Base-by-base conservation (phyloP, 2,113 vertebrate genomes). In the Vidua macroura region DNA sequence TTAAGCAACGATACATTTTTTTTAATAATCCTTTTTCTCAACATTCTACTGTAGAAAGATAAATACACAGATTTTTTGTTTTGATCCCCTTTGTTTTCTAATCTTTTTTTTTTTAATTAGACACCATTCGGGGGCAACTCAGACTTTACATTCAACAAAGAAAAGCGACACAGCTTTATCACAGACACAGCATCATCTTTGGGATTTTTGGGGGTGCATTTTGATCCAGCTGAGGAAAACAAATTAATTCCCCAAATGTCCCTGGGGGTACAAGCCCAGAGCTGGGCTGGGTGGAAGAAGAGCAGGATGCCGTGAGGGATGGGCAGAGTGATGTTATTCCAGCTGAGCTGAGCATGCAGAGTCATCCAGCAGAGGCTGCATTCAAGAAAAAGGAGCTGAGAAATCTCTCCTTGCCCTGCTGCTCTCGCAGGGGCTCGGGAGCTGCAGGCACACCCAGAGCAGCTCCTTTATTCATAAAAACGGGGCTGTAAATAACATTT, bases 261-360 rank as follows among this genome's bases (percentile, higher is more conserved):
- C 6, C 0, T 4, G 27, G 52, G 43, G 37, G 3, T 15, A 12
- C 10, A 48, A 4, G 6, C n/a, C 60, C 4, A 5, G 1, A 4
- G 12, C 6, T 56, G 64, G 17, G 35, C 2, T 58, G 72, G 39
- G 33, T 16, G 67, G 19, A 14, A 48, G 77, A 5, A 9, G 73
- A 52, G 39, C 14, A 13, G 72, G 63, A 28, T 64, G 70, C 52
- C 8, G 0, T 1, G 43, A 25, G 62, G 56, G 53, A 17, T 48
- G 68, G 5, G 2, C 33, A 52, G 30, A 51, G 52, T 0, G 28
- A 15, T 5, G 3, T 6, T 5, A 0, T 2, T 1, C 15, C 35
- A 49, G 31, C 75, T 8, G 33, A 27, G 8, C 30, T 3, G 62
- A 72, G 66, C 24, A 0, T 49, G 62, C 70, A 41, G 12, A 13